A percentile compares a stretch with the other conserved stretches of the same genome.
Conservation (phyloP, 2,797 vertebrate genomes). For the Oryzias sinensis region DNA sequence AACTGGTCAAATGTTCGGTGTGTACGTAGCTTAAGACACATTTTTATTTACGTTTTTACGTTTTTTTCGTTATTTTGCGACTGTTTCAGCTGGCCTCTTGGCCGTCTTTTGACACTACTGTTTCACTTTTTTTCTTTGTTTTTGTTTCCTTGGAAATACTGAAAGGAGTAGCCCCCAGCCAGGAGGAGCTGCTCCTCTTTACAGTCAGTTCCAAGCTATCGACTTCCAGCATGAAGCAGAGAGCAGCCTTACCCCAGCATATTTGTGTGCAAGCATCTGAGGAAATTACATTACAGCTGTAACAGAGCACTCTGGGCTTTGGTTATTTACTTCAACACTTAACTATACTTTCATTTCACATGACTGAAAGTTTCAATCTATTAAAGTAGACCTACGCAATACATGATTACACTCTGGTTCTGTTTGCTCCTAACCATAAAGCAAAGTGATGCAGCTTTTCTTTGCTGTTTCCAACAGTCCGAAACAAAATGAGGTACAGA, state of each 20-base stretch:
- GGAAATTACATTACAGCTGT: conserved; percentile 28
- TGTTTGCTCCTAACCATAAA: not conserved
- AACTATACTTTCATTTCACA: conserved; percentile 16
- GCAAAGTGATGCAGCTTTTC: not conserved
- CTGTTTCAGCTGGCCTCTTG: too few species aligned
- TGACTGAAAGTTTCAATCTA: not conserved
- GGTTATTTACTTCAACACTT: conserved; percentile 19
- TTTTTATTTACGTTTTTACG: too few species aligned
- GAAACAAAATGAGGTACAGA: conserved; percentile 94
- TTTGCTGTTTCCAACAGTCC: conserved; percentile 75
- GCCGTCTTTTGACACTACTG: conserved; percentile 14
- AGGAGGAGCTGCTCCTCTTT: conserved; percentile 40
- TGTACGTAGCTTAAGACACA: too few species aligned
- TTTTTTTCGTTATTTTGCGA: not conserved
- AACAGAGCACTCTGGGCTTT: conserved; percentile 18
- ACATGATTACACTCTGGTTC: not conserved
- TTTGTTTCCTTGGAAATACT: not conserved
- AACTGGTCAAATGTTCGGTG: too few species aligned
- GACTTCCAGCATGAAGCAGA: conserved; percentile 45
- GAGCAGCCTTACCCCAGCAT: conserved; percentile 20
- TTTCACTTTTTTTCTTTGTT: conserved; percentile 9
- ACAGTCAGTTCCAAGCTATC: conserved; percentile 33
- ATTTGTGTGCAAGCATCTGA: conserved; percentile 47
- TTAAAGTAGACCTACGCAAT: not conserved
- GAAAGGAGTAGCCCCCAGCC: conserved; percentile 15